Evolutionary conservation across 2,888 invertebrate species (phyloP).

Genomic region (Yponomeuta evonymella): DNA sequence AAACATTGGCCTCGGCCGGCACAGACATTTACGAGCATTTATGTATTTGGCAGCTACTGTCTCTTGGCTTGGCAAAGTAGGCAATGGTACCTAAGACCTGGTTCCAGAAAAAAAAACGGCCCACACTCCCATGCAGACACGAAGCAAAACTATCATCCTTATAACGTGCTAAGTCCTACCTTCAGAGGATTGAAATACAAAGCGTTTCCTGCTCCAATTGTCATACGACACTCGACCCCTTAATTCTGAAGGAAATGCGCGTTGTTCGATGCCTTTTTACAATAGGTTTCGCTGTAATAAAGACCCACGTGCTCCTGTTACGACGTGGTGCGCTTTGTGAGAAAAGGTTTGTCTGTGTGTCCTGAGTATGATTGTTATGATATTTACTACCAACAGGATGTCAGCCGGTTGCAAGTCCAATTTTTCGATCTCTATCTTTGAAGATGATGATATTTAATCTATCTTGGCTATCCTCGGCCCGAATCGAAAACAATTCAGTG

Average conservation of each 20-base stretch:
- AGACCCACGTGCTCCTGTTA: constrained; percentile 50
- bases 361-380: neutral
- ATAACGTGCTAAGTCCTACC: constrained; percentile 50
- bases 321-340: constrained; percentile 43
- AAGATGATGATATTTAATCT: no score
- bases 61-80: neutral
- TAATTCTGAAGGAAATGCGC: constrained; percentile 42
- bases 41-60: no score
- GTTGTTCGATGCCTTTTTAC: neutral
- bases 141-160: neutral
- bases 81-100: neutral
- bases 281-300: constrained; percentile 22
- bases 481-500: no score
- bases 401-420: no score
- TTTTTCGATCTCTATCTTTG: no score
- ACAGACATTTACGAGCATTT: no score
- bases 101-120: neutral
- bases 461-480: no score
- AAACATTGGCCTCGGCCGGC: no score
- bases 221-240: constrained; percentile 41
- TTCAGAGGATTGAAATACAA: constrained; percentile 56
- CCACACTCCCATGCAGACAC: neutral
- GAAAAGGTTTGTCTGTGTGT: constrained; percentile 37
- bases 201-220: constrained; percentile 66
- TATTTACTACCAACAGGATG: no score